Evolutionary conservation across 2,797 vertebrate genomes (phyloP), one percentile per base, ranked within the genome.

Genomic region (Mionectes olivaceus): DNA sequence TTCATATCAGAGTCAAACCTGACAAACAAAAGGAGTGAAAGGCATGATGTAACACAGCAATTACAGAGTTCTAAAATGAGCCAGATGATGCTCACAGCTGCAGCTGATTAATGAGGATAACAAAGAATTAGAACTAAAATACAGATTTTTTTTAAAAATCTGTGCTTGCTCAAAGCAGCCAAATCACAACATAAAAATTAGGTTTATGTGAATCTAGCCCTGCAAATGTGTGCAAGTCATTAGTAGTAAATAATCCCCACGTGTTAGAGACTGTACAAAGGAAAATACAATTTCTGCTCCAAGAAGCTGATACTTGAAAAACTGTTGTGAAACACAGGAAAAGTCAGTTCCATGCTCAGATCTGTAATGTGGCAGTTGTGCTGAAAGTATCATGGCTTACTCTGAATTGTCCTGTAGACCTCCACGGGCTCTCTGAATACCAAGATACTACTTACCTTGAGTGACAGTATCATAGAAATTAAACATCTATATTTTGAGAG

Each of bases 151-250:
- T 61, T 74, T 14, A 10, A 16, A 16, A 47, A 71, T 86, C 55
- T 86, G 57, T 82, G 37, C 33, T 93, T 93, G 81, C 71, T 92
- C 7, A 14, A 91, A 83, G 82, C 65, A 95, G 69, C 84, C 83
- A 77, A 91, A 59, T 85, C 21, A 13, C 64, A 84, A 74, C 47
- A 85, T 69, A 55, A 87, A 76, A 89, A 78, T 59, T 60, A 75
- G 24, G 39, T 83, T 89, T 83, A 82, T 86, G 65, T 60, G 81
- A 92, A 60, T 53, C 52, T n/a, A 74, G 61, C 28, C 49, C 57
- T 77, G 83, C 41, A 92, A 90, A 76, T 24, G 74, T 60, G n/a
- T 82, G 47, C 37, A 4, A 83, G 53, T 63, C 61, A 9, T 74
- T 71, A 83, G 69, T 5, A 89, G 76, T 81, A 93, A 83, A 83